Evolutionary conservation across 35 echinoderm and acorn worm species (phyloP).

Genomic region (Hemicentrotus pulcherrimus): DNA sequence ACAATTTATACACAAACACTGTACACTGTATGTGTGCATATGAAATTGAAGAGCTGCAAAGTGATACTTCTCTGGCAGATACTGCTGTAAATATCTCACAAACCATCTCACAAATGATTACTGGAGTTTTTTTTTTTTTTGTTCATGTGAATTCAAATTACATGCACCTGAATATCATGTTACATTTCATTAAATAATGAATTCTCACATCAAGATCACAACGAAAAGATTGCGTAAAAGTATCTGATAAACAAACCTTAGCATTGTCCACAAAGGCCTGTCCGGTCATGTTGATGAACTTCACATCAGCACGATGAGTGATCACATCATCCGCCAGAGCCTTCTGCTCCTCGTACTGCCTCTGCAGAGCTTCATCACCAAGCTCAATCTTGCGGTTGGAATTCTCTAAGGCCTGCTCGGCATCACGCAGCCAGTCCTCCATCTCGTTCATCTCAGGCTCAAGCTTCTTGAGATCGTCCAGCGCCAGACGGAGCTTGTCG

Average conservation of each 20-base stretch:
- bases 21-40: no score
- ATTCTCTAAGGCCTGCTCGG: constrained; percentile 81
- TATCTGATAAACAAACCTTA: constrained; percentile 65
- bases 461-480: constrained; percentile 80
- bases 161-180: no score
- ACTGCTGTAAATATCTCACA: no score
- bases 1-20: no score
- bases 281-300: constrained; percentile 98
- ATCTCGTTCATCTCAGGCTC: constrained; percentile 77
- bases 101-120: no score
- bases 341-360: constrained; percentile 80
- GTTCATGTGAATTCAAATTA: no score
- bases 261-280: constrained; percentile 90
- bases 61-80: no score
- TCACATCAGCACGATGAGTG: constrained; percentile 89
- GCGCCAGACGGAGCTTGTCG: constrained; percentile 76
- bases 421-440: constrained; percentile 76
- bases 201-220: no score
- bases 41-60: no score
- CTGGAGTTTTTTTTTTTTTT: no score
- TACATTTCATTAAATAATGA: no score
- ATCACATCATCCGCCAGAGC: constrained; percentile 84
- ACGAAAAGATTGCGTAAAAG: neutral
- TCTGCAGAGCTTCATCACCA: constrained; percentile 71
- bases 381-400: constrained; percentile 69